Percentiles rank a stretch among this genome's conserved stretches.
Conservation (phyloP, 2,888 invertebrate species). For the Morpho achilles region DNA sequence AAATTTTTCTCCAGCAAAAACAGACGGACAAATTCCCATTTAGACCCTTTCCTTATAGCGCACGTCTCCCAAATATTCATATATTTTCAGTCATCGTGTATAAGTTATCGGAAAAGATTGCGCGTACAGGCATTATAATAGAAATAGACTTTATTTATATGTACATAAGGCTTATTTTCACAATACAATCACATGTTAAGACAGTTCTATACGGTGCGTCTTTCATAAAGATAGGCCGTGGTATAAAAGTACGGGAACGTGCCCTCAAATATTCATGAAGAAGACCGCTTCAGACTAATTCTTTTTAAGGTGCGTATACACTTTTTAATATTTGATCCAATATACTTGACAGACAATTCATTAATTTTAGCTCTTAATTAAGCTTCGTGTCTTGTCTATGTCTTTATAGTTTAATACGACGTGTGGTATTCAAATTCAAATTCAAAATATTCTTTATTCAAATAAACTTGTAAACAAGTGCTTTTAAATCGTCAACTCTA, state of each 20-base stretch:
- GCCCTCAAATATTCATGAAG: constrained; percentile 20
- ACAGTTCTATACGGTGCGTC: constrained; percentile 2
- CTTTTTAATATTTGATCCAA: not conserved
- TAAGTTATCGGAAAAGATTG: constrained; percentile 4
- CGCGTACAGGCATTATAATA: not conserved
- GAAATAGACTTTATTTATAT: not conserved
- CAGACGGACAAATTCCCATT: no score
- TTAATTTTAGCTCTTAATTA: not conserved
- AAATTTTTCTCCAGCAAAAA: no score
- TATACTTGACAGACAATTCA: no score
- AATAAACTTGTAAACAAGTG: no score
- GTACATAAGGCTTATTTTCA: not conserved
- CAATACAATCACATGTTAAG: not conserved
- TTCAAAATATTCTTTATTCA: no score
- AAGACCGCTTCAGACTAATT: constrained; percentile 18
- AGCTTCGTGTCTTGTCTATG: not conserved
- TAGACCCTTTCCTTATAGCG: no score
- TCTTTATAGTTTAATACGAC: not conserved
- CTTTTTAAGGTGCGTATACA: constrained; percentile 6
- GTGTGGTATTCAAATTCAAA: no score
- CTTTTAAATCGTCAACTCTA: no score
- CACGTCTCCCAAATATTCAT: not conserved
- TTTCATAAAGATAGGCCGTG: constrained; percentile 12
- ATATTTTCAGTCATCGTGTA: constrained; percentile 1
- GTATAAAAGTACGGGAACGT: constrained; percentile 14